Base-by-base conservation (phyloP, 1,140 invertebrate genomes). In the Brachionus sp. region DNA sequence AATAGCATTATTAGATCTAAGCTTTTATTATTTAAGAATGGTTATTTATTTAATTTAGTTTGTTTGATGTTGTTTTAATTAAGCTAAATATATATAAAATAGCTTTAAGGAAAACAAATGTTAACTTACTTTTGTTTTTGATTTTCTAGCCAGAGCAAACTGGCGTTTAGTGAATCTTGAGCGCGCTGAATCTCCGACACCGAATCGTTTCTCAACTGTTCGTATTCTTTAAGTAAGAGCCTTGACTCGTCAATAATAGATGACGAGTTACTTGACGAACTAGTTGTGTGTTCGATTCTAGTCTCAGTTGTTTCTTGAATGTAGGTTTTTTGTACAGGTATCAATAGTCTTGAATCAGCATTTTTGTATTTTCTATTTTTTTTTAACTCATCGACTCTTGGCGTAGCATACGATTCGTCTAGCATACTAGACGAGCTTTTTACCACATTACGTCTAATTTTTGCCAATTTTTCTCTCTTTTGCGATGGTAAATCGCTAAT, bases 111-210 rank as follows among this genome's bases (percentile, higher is more conserved):
- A 16, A 29, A 37, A 37, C 35, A 37, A 68, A 35, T 35, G 10
- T 13, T 29, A 25, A 62, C 46, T 80, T 66, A 80, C 77, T 66
- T 80, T 66, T 62, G 35, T 25, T 80, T 80, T 66, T 80, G 77
- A 62, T 80, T 80, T 29, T 80, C 77, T 1, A 80, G 29, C 77
- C 77, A 80, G 2, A 80, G 12, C 23, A 80, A 39, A 66, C 77
- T 80, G 23, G 77, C 77, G 19, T 80, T 80, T 5, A 80, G 29
- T 7, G 77, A 80, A 37, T 80, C 77, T 13, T 80, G 77, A 19
- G 77, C 77, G 12, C 77, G 19, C 39, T 80, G 77, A 10, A 80
- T 80, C 37, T 80, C 77, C 9, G 77, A 80, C 10, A 80, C 77
- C 10, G 77, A 80, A 29, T 66, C 62, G 33, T 62, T 80, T 57